Base-by-base conservation (phyloP, 2,797 vertebrate genomes). In the Delichon dasypus region DNA sequence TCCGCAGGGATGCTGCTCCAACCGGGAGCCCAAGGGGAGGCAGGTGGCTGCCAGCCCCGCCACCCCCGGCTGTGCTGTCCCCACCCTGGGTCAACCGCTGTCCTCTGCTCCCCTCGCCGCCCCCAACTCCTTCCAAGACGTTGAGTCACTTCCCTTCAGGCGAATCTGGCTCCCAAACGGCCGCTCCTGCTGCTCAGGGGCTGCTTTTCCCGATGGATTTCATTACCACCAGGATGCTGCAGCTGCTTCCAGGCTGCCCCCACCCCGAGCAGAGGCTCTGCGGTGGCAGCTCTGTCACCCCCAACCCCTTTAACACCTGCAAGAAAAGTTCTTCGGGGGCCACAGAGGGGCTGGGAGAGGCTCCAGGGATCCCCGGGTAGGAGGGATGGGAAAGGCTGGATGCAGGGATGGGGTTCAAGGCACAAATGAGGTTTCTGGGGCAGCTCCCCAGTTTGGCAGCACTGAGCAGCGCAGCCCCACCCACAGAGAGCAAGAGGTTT, bases 111-210 rank as follows among this genome's bases (percentile, higher is more conserved):
- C 15, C n/a, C 30, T 3, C 15, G 1, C 77, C 78, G 5, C 89
- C 91, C 85, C 87, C 89, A 71, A 89, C 61, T 89, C 87, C 93
- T 94, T 92, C 94, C 94, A 89, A 96, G 94, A 85, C 85, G 66
- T 92, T 96, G 93, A 96, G 75, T 96, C 96, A 96, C 76, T 95
- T 96, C 96, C 95, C 94, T 34, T 75, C 34, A 11, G 4, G 55
- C 79, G 51, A 88, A 94, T 95, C 89, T 94, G 94, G 88, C 94
- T 96, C 82, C 91, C 93, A 93, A 95, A 92, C 57, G 54, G 55
- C 87, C 2, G 58, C 81, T 6, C 53, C 91, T 7, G 66, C 71
- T 40, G 79, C 76, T 76, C 62, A 0, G 75, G 89, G 75, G 72
- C 32, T 67, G 85, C 5, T 27, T 22, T 16, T 50, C 82, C 93